Conservation (phyloP, 2,113 vertebrate species). For the Syngnathus scovelli region DNA sequence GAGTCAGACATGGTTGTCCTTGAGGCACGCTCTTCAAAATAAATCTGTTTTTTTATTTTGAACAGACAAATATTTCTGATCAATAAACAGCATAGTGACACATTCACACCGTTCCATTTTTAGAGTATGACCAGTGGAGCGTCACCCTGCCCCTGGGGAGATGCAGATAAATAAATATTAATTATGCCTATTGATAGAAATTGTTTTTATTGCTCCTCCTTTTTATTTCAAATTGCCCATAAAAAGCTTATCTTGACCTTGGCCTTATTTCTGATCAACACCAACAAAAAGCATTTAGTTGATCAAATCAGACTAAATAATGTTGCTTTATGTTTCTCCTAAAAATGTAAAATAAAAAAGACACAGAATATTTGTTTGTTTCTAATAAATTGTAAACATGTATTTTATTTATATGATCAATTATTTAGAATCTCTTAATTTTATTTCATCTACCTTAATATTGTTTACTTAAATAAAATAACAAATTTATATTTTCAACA, state of each 20-base stretch:
- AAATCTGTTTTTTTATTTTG: conserved; percentile 37
- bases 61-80: conserved; percentile 31
- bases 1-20: conserved; percentile 67
- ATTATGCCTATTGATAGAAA: too few species aligned
- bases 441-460: neutral
- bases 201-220: too few species aligned
- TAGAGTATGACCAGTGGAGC: neutral
- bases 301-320: neutral
- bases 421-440: too few species aligned
- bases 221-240: too few species aligned
- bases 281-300: too few species aligned
- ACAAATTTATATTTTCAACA: neutral
- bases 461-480: neutral
- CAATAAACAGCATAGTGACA: conserved; percentile 34
- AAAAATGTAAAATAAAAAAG: neutral
- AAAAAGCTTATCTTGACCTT: too few species aligned
- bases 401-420: too few species aligned
- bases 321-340: too few species aligned
- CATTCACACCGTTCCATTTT: conserved; percentile 9
- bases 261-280: too few species aligned
- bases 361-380: neutral
- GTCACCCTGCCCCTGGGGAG: neutral
- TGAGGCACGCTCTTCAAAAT: conserved; percentile 42
- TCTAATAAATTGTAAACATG: too few species aligned
- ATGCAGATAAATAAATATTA: neutral